These are phyloP conservation scores for Cynodonichthys magdalenae DNA, from an alignment of 2,797 vertebrate species.

Conservation along the genomic window DNA sequence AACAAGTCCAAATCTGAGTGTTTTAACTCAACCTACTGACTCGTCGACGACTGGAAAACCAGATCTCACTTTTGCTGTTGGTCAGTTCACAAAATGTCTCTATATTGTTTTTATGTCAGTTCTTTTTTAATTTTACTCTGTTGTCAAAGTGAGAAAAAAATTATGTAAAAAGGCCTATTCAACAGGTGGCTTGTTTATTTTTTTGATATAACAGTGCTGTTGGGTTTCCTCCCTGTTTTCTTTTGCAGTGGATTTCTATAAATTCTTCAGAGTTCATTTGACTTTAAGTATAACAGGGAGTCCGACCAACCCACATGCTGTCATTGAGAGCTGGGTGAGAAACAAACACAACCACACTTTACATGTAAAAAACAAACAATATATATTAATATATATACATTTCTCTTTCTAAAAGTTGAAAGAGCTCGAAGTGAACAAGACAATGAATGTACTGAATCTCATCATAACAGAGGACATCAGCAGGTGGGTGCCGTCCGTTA, in stretches of 20 bases:
- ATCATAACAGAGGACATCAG: conserved; percentile 1
- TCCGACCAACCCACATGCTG: conserved; percentile 16
- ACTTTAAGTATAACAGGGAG: conserved; percentile 40
- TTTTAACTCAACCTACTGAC: conserved; percentile 1
- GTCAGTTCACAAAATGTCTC: conserved; percentile 36
- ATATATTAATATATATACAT: background rate
- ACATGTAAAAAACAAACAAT: background rate
- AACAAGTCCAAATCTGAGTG: conserved; percentile 17
- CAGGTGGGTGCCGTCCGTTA: conserved; percentile 36
- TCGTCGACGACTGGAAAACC: conserved; percentile 39
- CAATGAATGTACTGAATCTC: conserved; percentile 54
- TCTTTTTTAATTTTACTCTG: background rate
- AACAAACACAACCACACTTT: background rate
- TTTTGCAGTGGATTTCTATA: conserved; percentile 36
- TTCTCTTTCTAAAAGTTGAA: conserved; percentile 48
- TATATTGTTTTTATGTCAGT: background rate
- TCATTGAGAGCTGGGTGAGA: conserved; percentile 66
- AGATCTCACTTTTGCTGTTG: conserved; percentile 33
- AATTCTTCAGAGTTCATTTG: conserved; percentile 63
- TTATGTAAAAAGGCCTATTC: no score
- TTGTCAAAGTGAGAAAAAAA: no score
- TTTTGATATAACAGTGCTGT: background rate
- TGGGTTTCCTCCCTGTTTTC: background rate
- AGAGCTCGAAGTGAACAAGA: conserved; percentile 39
- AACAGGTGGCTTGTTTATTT: no score